These are phyloP conservation scores for Actinia tenebrosa DNA, from an alignment of 64 coral and sea anemone species.

Conservation along the genomic window DNA sequence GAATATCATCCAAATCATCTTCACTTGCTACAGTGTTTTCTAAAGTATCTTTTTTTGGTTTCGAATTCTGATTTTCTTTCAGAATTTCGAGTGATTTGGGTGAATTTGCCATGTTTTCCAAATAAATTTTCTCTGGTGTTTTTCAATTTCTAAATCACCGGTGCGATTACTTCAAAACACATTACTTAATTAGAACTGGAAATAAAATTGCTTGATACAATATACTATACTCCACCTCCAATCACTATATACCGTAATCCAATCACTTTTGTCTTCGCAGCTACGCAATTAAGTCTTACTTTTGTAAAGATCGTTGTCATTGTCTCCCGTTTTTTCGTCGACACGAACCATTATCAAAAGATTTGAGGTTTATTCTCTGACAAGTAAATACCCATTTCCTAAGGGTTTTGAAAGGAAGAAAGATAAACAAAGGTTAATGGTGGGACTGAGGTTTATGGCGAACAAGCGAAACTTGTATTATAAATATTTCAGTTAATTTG, in stretches of 20 bases:
- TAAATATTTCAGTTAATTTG: background rate
- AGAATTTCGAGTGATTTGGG: background rate
- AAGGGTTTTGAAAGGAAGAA: background rate
- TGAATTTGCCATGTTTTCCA: background rate
- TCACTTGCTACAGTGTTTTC: background rate
- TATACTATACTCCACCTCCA: background rate
- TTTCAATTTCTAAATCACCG: background rate
- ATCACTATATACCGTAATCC: background rate
- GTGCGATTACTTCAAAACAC: background rate
- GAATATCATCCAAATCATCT: background rate
- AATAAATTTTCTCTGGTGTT: background rate
- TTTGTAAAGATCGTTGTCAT: background rate
- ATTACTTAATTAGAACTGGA: background rate
- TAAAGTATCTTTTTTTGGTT: background rate
- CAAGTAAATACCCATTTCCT: background rate
- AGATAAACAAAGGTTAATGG: background rate
- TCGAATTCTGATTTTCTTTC: background rate
- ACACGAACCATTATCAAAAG: background rate
- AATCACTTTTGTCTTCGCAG: background rate
- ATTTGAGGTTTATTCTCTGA: background rate
- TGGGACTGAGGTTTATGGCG: background rate
- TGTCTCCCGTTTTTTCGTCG: background rate
- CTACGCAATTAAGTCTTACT: background rate
- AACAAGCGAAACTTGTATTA: background rate
- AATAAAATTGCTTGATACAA: background rate